phyloP scores from a whole-genome alignment of 2,888 invertebrate species.

The Sympetrum striolatum region DNA sequence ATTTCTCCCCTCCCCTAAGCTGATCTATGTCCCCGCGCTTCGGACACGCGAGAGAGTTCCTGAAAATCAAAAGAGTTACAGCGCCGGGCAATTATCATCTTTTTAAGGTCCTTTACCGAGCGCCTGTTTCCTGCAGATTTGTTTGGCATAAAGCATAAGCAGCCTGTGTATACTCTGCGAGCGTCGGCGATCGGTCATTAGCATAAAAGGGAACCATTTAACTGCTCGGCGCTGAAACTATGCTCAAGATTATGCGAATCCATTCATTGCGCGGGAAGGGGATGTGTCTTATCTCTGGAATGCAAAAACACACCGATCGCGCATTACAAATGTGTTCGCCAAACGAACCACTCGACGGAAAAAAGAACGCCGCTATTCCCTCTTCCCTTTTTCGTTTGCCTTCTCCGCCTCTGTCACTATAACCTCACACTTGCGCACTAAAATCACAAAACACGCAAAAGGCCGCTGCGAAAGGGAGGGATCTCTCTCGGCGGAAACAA shows the following conservation, averaged over 20 bases:
- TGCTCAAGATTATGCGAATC: constrained; percentile 39
- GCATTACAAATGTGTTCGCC: constrained; percentile 32
- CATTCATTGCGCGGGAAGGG: constrained; percentile 28
- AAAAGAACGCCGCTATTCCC: neutral
- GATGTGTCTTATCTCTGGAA: constrained; percentile 33
- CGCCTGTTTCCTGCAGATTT: neutral
- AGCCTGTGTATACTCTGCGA: constrained; percentile 10
- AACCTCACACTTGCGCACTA: neutral
- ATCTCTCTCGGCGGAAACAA: constrained; percentile 24
- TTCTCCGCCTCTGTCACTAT: neutral
- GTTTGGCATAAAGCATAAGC: neutral
- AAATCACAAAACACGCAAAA: neutral
- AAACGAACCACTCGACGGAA: constrained; percentile 43
- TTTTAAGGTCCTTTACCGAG: neutral
- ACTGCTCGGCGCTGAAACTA: constrained; percentile 14
- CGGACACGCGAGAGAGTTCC: no score
- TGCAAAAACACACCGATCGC: constrained; percentile 42
- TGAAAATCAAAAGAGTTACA: no score
- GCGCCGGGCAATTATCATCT: no score
- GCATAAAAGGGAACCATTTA: constrained; percentile 15
- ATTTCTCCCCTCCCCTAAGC: no score
- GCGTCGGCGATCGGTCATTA: constrained; percentile 23
- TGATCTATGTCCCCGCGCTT: no score
- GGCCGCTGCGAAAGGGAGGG: neutral
- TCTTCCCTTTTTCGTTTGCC: constrained; percentile 21